Conservation (phyloP, 2,888 invertebrate genomes). For the Lapara coniferarum region DNA sequence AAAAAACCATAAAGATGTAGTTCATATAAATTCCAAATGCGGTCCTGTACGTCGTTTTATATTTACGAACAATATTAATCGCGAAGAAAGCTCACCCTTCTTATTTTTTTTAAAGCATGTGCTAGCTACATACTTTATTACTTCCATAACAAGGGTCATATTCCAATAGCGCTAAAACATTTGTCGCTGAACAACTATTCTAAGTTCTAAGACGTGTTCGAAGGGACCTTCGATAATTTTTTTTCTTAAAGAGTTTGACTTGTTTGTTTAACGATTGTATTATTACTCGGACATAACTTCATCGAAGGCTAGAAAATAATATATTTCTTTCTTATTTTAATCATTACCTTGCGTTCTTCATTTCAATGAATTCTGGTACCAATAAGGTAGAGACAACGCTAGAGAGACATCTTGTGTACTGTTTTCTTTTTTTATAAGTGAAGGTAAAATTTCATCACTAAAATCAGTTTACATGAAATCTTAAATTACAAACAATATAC, state of each 20-base stretch:
- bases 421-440: no score
- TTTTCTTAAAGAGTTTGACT: not conserved
- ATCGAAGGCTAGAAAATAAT: no score
- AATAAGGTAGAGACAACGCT: no score
- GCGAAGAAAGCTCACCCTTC: constrained; percentile 77
- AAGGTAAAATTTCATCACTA: no score
- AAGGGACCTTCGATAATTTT: constrained; percentile 6
- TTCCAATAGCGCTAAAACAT: constrained; percentile 45
- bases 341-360: no score
- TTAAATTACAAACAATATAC: no score
- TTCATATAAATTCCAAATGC: not conserved
- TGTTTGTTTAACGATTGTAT: not conserved
- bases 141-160: constrained; percentile 48
- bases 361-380: no score
- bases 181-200: constrained; percentile 46
- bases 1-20: no score
- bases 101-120: constrained; percentile 38
- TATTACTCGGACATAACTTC: no score
- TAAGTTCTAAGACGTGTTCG: constrained; percentile 43
- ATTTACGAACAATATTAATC: constrained; percentile 68
- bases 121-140: constrained; percentile 45
- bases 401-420: no score
- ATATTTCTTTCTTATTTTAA: no score
- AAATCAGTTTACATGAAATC: no score
- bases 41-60: constrained; percentile 52